Conservation (phyloP, 2,797 vertebrate species). For the Poecilia gillii region DNA sequence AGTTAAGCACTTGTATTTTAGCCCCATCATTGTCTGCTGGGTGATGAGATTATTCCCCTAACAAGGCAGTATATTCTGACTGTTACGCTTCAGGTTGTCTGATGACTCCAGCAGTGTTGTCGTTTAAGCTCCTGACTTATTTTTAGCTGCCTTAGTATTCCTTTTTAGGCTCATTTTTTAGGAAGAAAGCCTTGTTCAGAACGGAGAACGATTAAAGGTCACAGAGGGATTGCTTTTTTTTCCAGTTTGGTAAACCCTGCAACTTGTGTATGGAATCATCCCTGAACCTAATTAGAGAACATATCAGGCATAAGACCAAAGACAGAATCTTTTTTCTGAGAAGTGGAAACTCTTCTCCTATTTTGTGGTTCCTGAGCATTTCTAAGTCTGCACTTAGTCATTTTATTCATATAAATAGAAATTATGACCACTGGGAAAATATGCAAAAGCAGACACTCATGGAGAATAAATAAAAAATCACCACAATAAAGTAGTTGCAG, state of each 20-base stretch:
- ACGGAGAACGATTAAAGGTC: conserved; percentile 67
- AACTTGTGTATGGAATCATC: conserved; percentile 50
- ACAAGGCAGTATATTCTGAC: conserved; percentile 71
- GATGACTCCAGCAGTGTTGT: conserved; percentile 71
- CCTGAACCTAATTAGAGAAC: conserved; percentile 67
- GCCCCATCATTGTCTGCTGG: conserved; percentile 44
- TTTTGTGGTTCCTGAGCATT: conserved; percentile 32
- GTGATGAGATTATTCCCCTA: conserved; percentile 73
- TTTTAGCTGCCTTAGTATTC: conserved; percentile 74
- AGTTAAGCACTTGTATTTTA: conserved; percentile 20
- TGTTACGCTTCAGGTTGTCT: conserved; percentile 70
- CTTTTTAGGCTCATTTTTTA: conserved; percentile 78
- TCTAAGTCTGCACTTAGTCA: conserved; percentile 42
- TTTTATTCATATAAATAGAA: conserved; percentile 57
- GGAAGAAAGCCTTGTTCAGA: conserved; percentile 72
- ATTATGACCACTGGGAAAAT: conserved; percentile 25
- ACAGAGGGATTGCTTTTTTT: conserved; percentile 63
- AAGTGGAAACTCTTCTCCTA: conserved; percentile 60
- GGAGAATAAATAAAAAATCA: background rate
- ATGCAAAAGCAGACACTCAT: conserved; percentile 6
- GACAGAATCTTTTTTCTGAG: conserved; percentile 52
- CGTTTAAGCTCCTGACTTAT: conserved; percentile 72
- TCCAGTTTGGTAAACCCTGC: conserved; percentile 67
- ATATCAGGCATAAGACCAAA: conserved; percentile 70
- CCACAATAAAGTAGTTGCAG: background rate